Percentiles rank a stretch among this genome's conserved stretches.
Evolutionary conservation across 1,140 invertebrate genomes (phyloP).

Genomic region (Caenorhabditis remanei): DNA sequence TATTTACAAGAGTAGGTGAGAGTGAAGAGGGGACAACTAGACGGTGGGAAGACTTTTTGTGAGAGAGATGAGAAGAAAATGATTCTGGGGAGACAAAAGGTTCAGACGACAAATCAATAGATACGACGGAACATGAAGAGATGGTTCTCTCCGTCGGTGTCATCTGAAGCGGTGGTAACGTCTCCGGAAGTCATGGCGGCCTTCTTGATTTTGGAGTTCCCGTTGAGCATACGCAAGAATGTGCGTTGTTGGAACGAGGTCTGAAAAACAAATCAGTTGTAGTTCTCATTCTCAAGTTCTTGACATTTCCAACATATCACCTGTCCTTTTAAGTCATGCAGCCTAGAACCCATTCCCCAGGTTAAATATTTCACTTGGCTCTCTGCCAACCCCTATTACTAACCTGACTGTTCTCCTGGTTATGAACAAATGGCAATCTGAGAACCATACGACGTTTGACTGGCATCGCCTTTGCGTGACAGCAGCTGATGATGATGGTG

Average conservation of each 20-base stretch:
- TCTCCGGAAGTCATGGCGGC: not conserved
- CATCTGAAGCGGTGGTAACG: not conserved
- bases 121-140: slow-evolving; percentile 23
- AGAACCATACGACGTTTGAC: slow-evolving; percentile 47
- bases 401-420: slow-evolving; percentile 41
- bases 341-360: not conserved
- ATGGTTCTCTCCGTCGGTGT: not conserved
- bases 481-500: slow-evolving; percentile 18
- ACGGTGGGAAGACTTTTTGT: not conserved
- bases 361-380: not conserved
- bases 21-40: not conserved
- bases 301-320: not conserved
- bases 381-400: not conserved
- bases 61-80: not conserved
- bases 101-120: not conserved
- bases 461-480: not conserved
- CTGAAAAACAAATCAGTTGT: too few relatives aligned
- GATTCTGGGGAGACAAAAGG: not conserved
- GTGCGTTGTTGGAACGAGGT: slow-evolving; percentile 29
- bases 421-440: slow-evolving; percentile 17
- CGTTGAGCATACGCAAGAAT: slow-evolving; percentile 37
- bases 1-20: slow-evolving; percentile 16
- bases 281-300: too few relatives aligned
- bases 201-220: slow-evolving; percentile 42
- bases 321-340: too few relatives aligned